Evolutionary conservation across 2,113 vertebrate species (phyloP), one percentile per base, ranked within the genome.

Genomic region (Pipra filicauda): DNA sequence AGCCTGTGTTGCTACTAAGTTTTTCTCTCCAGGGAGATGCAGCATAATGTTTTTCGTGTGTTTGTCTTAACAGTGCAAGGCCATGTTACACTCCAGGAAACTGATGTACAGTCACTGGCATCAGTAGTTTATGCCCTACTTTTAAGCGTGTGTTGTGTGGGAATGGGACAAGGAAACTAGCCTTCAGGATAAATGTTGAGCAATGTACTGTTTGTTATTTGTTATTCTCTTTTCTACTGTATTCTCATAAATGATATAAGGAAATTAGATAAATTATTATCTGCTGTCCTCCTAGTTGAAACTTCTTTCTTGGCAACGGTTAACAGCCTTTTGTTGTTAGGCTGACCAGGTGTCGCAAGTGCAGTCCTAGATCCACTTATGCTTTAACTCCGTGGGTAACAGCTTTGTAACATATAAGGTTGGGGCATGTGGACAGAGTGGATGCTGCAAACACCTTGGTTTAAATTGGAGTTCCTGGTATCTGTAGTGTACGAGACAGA

Each of bases 381-480:
- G 8, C 58, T 85, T 31, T 78, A 37, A 69, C 6, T 48, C 16
- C 15, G 26, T 37, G 41, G 6, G 4, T n/a, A 4, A 3, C n/a
- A 8, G 18, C 6, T 82, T 43, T 69, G 46, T 27, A 33, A 27
- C 5, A 2, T 13, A 4, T 0, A 14, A 37, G 23, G 5, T 11
- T 72, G 62, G 76, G 31, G 6, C 22, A 1, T 0, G 1, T 33
- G 30, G 28, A 35, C 2, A 3, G 41, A n/a, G 37, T 16, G 48
- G 59, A 5, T 66, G 26, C 52, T 89, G 19, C 59, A 57, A 37
- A 19, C 17, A 49, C 16, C 21, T 72, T 62, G 30, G 11, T 21
- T 82, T 62, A 66, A 72, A 65, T 0, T 55, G 10, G 27, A 19
- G 23, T 39, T 74, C 1, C 1, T 11, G 3, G 7, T 6, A 2